A percentile compares a stretch with the other conserved stretches of the same genome.
These are phyloP conservation scores for Zonotrichia leucophrys DNA, from an alignment of 2,113 vertebrate genomes.

Conservation along the genomic window DNA sequence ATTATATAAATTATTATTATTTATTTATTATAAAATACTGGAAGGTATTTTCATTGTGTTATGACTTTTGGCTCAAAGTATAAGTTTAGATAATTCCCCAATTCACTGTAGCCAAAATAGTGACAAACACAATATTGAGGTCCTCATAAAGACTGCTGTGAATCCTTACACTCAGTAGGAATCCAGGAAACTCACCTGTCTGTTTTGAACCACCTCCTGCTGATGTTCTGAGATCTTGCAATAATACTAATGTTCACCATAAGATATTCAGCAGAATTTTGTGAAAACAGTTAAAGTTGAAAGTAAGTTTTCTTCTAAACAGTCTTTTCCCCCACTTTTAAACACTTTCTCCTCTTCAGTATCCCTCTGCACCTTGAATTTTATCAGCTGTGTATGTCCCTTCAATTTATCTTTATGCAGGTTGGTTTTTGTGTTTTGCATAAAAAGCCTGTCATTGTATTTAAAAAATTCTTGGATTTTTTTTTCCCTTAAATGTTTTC, in stretches of 20 bases:
- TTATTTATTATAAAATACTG: not conserved
- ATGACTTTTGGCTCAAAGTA: not conserved
- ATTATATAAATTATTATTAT: not conserved
- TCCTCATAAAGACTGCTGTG: not conserved
- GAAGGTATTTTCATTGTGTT: not conserved
- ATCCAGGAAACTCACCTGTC: not conserved
- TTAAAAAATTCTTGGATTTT: not conserved
- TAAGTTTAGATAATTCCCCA: not conserved
- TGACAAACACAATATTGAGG: not conserved
- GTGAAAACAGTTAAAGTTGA: not conserved
- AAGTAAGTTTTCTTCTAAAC: not conserved
- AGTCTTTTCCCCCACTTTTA: not conserved
- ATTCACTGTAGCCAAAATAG: not conserved
- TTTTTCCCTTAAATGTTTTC: not conserved
- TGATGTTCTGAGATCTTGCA: not conserved
- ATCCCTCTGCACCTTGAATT: not conserved
- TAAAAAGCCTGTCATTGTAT: not conserved
- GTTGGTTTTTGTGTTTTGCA: not conserved
- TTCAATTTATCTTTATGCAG: not conserved
- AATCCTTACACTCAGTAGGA: not conserved
- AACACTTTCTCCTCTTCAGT: not conserved
- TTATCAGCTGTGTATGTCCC: not conserved
- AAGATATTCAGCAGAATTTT: not conserved
- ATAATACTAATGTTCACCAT: not conserved
- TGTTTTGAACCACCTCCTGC: not conserved